Conservation (phyloP, 1,140 invertebrate species). For the Drosophila aff. region DNA sequence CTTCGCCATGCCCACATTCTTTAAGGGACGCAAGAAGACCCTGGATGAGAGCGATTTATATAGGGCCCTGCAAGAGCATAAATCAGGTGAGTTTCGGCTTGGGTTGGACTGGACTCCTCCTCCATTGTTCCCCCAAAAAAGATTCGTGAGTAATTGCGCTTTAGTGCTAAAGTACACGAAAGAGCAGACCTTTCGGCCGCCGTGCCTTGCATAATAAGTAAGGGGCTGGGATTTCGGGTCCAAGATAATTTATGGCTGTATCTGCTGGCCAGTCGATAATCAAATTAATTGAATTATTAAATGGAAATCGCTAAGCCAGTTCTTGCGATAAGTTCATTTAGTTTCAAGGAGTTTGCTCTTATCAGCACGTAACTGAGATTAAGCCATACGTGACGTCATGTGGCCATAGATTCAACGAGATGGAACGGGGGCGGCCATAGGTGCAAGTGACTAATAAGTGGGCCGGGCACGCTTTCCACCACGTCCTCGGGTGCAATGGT, state of each 20-base stretch:
- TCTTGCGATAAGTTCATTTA: conserved; percentile 20
- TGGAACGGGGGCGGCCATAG: background rate
- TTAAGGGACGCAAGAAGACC: conserved; percentile 86
- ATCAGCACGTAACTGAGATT: conserved; percentile 57
- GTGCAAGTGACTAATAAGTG: conserved; percentile 22
- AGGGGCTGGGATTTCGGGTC: conserved; percentile 6
- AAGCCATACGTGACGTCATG: conserved; percentile 51
- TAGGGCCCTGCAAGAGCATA: conserved; percentile 87
- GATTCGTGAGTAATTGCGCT: conserved; percentile 10
- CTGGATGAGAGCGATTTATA: conserved; percentile 87
- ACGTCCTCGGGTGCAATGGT: conserved; percentile 18
- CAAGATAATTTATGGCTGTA: conserved; percentile 42
- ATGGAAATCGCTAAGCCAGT: conserved; percentile 22
- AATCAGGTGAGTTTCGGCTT: conserved; percentile 81
- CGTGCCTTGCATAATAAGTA: conserved; percentile 40
- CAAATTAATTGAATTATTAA: conserved; percentile 58
- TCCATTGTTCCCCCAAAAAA: background rate
- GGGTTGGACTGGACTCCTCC: background rate
- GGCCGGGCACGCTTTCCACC: conserved; percentile 1
- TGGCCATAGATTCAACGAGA: conserved; percentile 5
- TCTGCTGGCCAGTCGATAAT: conserved; percentile 24
- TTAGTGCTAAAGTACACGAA: background rate
- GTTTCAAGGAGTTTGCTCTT: conserved; percentile 25
- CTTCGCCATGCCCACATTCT: conserved; percentile 86
- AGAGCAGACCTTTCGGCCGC: background rate